phyloP scores from a whole-genome alignment of 2,113 vertebrate genomes.

The Caranx melampygus region DNA sequence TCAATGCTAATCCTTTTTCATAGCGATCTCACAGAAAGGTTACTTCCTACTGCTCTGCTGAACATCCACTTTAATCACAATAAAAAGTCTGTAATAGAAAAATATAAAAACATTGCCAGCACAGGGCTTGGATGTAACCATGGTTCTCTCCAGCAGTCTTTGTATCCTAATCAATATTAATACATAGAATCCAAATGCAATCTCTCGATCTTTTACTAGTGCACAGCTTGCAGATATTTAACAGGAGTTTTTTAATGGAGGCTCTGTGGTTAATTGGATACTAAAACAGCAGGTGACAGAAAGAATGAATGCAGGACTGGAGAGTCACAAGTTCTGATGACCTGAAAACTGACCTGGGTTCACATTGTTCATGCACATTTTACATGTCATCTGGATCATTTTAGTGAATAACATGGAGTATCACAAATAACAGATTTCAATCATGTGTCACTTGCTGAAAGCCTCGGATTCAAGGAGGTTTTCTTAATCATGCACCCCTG shows the following conservation, averaged over 20 bases:
- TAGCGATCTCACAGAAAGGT: constrained; percentile 33
- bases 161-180: constrained; percentile 26
- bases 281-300: background rate
- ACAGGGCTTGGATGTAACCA: background rate
- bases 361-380: background rate
- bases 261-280: background rate
- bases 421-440: too few species aligned
- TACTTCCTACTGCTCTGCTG: constrained; percentile 28
- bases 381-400: background rate
- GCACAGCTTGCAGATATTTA: background rate
- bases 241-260: background rate
- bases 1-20: constrained; percentile 36
- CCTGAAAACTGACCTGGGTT: background rate
- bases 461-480: too few species aligned
- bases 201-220: background rate
- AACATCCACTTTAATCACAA: constrained; percentile 25
- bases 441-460: background rate
- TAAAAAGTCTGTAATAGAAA: constrained; percentile 28
- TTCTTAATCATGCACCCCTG: too few species aligned
- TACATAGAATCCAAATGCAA: constrained; percentile 2
- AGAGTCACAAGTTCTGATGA: background rate
- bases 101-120: constrained; percentile 6
- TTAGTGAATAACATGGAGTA: background rate
- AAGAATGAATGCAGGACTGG: background rate
- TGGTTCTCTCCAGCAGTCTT: background rate